Evolutionary conservation across 2,113 vertebrate genomes (phyloP).

Genomic region (Cyanistes caeruleus): DNA sequence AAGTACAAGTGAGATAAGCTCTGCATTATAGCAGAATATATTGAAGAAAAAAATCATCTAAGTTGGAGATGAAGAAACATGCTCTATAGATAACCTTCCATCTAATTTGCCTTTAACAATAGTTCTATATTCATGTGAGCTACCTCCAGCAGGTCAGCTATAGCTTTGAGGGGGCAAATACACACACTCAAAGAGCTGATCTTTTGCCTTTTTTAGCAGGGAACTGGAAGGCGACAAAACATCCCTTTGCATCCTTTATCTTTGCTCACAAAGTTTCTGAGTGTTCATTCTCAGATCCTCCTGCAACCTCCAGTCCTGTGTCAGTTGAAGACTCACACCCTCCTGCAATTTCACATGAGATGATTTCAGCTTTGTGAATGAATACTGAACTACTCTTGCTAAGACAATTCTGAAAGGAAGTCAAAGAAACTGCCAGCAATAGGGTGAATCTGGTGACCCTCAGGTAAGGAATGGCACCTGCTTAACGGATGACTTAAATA

Average conservation of each 20-base stretch:
- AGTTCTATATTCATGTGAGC: neutral
- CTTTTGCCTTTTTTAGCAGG: neutral
- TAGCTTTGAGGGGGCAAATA: neutral
- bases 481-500: neutral
- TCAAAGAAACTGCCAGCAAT: neutral
- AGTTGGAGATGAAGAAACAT: neutral
- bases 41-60: neutral
- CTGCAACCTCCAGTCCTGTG: neutral
- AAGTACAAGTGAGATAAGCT: neutral
- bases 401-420: neutral
- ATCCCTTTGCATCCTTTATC: neutral
- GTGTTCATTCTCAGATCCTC: neutral
- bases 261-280: neutral
- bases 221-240: neutral
- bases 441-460: neutral
- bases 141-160: neutral
- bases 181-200: accelerated
- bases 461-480: neutral
- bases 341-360: neutral
- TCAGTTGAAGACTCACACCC: neutral
- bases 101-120: neutral
- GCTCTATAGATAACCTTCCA: neutral
- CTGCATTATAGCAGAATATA: neutral
- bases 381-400: neutral
- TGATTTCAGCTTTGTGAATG: neutral